Evolutionary conservation across 2,797 vertebrate species (phyloP), one percentile per base, ranked within the genome.

Genomic region (Pangasius djambal): DNA sequence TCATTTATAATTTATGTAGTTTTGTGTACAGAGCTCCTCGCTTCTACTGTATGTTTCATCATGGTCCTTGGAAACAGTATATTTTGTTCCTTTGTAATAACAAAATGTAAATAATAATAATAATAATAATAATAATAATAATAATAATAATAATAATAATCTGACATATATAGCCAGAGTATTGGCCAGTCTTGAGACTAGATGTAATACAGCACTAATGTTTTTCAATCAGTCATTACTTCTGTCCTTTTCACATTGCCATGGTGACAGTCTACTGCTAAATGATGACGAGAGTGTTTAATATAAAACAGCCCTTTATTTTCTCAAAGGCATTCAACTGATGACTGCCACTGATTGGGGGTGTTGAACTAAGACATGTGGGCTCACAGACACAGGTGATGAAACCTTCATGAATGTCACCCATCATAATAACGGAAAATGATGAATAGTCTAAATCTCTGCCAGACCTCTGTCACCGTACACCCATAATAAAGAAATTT

Each of bases 221-320:
- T 84, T 78, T 88, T 67, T 83, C 37, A 74, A 69, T 69, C 74
- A 87, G 48, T 88, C n/a, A 83, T 65, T 85, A 75, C 25, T n/a
- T 63, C 77, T 52, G 31, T 85, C 67, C 79, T 57, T 72, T 85
- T 89, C 48, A 86, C 61, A 72, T 87, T 13, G n/a, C 81, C 75
- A 79, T 78, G 48, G 61, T 28, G 57, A 83, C 86, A 86, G 67
- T 83, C 83, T 88, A 78, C 50, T 70, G 67, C 52, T 89, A n/a
- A 70, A 90, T 70, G 44, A 63, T 85, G 37, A 87, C 63, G 37
- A n/a, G 61, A 83, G 22, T 20, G 44, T 88, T 75, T 91, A 77
- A 83, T 89, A 67, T 83, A 57, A 90, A 85, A 70, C 74, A 87
- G 81, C 74, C 61, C 59, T 74, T 5, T 74, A 59, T 44, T 34